phyloP scores from a whole-genome alignment of 2,113 vertebrate species.

The Oreochromis niloticus region DNA sequence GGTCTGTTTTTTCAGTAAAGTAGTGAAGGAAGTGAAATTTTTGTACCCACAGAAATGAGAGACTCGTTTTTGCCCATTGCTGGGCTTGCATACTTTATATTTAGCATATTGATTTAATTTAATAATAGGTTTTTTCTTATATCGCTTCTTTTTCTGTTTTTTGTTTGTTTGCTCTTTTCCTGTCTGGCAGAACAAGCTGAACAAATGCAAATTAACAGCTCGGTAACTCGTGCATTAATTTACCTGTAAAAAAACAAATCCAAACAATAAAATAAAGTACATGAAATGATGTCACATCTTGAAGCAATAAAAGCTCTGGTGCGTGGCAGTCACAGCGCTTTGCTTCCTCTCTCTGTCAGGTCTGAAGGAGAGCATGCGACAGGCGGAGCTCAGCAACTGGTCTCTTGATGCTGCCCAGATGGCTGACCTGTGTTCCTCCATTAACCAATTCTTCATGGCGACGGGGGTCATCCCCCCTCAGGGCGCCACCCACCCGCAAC shows the following conservation, averaged over 20 bases:
- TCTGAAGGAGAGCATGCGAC: slow-evolving; percentile 85
- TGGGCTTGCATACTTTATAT: background rate
- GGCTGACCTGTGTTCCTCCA: slow-evolving; percentile 84
- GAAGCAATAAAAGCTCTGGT: background rate
- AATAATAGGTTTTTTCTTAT: background rate
- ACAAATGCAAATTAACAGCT: background rate
- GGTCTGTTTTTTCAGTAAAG: background rate
- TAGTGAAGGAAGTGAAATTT: background rate
- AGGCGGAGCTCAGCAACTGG: slow-evolving; percentile 87
- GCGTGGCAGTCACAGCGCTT: background rate
- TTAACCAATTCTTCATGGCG: slow-evolving; percentile 84
- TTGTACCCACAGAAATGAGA: background rate
- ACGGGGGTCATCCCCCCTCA: slow-evolving; percentile 83
- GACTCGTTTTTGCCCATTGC: background rate
- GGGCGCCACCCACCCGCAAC: slow-evolving; percentile 68
- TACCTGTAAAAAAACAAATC: background rate
- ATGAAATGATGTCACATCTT: background rate
- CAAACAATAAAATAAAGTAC: background rate
- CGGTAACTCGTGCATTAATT: background rate
- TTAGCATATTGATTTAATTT: background rate
- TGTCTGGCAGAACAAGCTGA: background rate
- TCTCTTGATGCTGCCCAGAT: slow-evolving; percentile 81
- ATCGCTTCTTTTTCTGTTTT: background rate
- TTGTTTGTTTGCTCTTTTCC: background rate
- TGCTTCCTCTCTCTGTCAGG: slow-evolving; percentile 52